Evolutionary conservation across 2,888 invertebrate genomes (phyloP), one percentile per base, ranked within the genome.

Genomic region (Sinotaia quadrata): DNA sequence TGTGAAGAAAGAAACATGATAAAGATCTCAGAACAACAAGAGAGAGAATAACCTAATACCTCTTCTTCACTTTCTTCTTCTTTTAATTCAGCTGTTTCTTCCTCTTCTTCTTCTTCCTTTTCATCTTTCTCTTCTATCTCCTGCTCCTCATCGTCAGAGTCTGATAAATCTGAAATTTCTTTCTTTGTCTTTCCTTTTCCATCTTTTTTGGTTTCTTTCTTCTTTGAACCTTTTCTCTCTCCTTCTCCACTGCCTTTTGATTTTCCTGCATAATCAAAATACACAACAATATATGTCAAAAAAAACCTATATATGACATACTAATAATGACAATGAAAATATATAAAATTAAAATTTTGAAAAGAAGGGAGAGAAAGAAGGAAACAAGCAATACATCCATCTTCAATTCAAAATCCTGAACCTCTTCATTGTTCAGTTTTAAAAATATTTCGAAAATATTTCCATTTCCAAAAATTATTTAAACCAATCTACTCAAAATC

Each of bases 91-190:
- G 75, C 73, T 29, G 70, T 72, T 34, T 74, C 74, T 41, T 75
- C 75, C 10, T 67, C 78, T 47, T 76, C 76, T 51, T 74, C 75
- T 29, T 73, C 73, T 36, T 79, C 77, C 21, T 81, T 73, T 34
- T 56, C 67, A 21, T 78, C 76, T 4, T 78, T 76, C 31, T 79
- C 79, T 15, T 75, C 75, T n/a, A 79, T 75, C 2, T 78, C 77
- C 7, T 78, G 70, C 10, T 44, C 67, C 21, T 74, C 72, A 5
- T 79, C 78, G 27, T 80, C 79, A 27, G 71, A 65, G 47, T 56
- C 56, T 15, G 65, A 65, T 15, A 65, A 56, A 47, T 65, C 65
- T 78, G 87, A 87, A 27, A 86, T 65, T 65, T 75, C 73, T 69
- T 80, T 74, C 37, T 69, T 75, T 65, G 75, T 52, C 56, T 73